phyloP scores from a whole-genome alignment of 2,888 invertebrate species.

The Alitta virens region DNA sequence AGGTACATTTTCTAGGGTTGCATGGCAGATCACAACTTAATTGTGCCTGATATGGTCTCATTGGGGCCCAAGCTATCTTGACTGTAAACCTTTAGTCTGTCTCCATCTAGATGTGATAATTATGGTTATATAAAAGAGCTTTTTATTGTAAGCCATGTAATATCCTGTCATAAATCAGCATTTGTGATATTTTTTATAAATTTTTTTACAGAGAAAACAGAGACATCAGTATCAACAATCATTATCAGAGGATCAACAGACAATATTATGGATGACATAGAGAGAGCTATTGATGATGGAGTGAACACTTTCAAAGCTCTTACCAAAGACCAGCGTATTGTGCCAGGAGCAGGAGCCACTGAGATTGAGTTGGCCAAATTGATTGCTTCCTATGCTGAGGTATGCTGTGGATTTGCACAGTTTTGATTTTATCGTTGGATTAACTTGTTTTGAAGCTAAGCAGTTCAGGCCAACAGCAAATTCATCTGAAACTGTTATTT shows the following conservation, averaged over 20 bases:
- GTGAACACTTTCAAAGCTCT: constrained; percentile 96
- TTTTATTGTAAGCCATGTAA: too few species aligned
- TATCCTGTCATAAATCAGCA: too few species aligned
- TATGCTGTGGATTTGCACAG: constrained; percentile 23
- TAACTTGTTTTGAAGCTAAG: not conserved
- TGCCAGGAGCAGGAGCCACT: constrained; percentile 92
- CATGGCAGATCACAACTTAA: too few species aligned
- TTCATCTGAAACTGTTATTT: not conserved
- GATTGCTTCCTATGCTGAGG: constrained; percentile 80
- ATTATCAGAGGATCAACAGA: constrained; percentile 95
- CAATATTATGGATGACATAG: constrained; percentile 98
- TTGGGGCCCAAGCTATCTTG: too few species aligned
- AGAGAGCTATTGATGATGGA: constrained; percentile 96
- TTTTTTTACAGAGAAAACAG: constrained; percentile 62
- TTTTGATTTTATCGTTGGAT: not conserved
- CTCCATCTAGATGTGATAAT: too few species aligned
- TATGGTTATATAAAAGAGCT: too few species aligned
- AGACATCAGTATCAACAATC: constrained; percentile 88
- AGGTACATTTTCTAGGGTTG: constrained; percentile 59
- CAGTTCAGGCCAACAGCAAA: not conserved
- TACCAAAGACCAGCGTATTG: constrained; percentile 68
- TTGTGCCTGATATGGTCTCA: too few species aligned
- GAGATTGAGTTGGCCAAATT: constrained; percentile 91
- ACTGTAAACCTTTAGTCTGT: too few species aligned
- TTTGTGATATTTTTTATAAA: too few species aligned